A percentile compares a stretch with the other conserved stretches of the same genome.
Evolutionary conservation across 2,888 invertebrate genomes (phyloP).

Genomic region (Magallana nippona): DNA sequence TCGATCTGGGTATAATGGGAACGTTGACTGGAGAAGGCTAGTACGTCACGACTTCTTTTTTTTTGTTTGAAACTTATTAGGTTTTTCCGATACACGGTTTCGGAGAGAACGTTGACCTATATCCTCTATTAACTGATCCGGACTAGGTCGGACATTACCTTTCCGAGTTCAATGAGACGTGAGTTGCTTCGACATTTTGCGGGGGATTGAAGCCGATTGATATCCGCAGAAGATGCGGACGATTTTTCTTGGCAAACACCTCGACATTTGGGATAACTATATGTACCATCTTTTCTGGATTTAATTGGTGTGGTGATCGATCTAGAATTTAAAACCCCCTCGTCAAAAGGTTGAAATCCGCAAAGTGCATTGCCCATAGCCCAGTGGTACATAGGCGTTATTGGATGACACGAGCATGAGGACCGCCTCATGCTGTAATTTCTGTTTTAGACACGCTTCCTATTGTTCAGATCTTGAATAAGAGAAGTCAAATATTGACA

Average conservation of each 20-base stretch:
- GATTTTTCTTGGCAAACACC: constrained; percentile 17
- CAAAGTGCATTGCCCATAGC: constrained; percentile 27
- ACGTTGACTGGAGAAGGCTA: constrained; percentile 24
- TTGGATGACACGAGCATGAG: background rate
- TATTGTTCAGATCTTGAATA: constrained; percentile 7
- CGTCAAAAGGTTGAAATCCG: constrained; percentile 21
- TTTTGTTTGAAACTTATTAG: constrained; percentile 12
- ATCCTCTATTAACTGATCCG: constrained; percentile 28
- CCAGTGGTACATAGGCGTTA: background rate
- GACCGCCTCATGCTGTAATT: background rate
- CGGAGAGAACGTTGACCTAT: constrained; percentile 26
- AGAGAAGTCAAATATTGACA: constrained; percentile 30
- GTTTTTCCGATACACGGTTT: constrained; percentile 22
- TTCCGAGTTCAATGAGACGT: background rate
- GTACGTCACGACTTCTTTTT: constrained; percentile 27
- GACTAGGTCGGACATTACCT: constrained; percentile 29
- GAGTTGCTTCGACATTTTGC: background rate
- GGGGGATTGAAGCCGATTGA: background rate
- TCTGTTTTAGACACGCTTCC: constrained; percentile 4
- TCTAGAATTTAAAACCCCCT: background rate
- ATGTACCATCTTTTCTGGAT: background rate
- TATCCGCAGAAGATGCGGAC: background rate
- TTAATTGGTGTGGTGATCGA: constrained; percentile 9
- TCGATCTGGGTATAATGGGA: constrained; percentile 24
- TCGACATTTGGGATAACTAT: constrained; percentile 2